Conservation (phyloP, 1,140 invertebrate genomes). For the Macrosteles quadrilineatus region DNA sequence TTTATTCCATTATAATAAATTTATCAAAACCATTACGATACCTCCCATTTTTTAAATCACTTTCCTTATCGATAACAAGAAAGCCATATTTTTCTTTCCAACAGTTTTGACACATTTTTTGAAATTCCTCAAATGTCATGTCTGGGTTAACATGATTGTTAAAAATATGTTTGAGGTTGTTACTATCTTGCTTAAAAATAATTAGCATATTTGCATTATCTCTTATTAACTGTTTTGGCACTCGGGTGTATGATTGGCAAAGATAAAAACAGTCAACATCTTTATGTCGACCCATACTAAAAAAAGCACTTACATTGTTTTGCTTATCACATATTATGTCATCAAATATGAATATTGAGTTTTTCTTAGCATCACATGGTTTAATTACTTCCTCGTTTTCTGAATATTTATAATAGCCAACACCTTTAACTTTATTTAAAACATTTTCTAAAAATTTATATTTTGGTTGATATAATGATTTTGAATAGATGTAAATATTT, state of each 20-base stretch:
- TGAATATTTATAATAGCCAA: conserved; percentile 40
- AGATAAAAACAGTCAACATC: conserved; percentile 49
- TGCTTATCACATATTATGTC: conserved; percentile 49
- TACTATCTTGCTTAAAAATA: conserved; percentile 25
- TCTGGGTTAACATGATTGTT: conserved; percentile 15
- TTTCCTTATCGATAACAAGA: conserved; percentile 46
- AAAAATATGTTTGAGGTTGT: conserved; percentile 27
- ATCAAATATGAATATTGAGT: conserved; percentile 50
- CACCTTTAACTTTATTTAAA: conserved; percentile 36
- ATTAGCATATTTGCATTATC: conserved; percentile 50
- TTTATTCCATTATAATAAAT: conserved; percentile 16
- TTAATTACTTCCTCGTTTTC: conserved; percentile 42
- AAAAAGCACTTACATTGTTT: conserved; percentile 47
- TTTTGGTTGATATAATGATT: conserved; percentile 45
- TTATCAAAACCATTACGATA: conserved; percentile 46
- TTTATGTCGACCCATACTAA: conserved; percentile 49
- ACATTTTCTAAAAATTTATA: conserved; percentile 42
- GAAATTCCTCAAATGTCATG: conserved; percentile 22
- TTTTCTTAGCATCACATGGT: conserved; percentile 40
- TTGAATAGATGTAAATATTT: conserved; percentile 48
- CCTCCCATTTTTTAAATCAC: conserved; percentile 41
- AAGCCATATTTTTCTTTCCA: conserved; percentile 40
- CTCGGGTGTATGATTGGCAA: conserved; percentile 47
- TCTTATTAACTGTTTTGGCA: conserved; percentile 49
- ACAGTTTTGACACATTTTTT: conserved; percentile 12